A percentile compares a stretch with the other conserved stretches of the same genome.
Conservation (phyloP, 2,888 invertebrate genomes). For the Lasioglossum vierecki region DNA sequence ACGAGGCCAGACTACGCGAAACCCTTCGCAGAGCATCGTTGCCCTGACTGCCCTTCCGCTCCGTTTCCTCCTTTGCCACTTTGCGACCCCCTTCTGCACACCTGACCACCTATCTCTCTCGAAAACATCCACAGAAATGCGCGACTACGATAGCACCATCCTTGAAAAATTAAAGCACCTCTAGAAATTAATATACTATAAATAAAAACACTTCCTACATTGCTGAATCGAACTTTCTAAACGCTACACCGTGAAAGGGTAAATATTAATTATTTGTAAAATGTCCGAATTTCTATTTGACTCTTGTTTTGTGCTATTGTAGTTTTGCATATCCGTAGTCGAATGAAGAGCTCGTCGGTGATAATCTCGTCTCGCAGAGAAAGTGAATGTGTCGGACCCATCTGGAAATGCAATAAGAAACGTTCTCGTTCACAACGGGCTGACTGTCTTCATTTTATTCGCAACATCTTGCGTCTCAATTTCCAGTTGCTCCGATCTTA, state of each 20-base stretch:
- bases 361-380: not conserved
- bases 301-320: not conserved
- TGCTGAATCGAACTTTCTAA: no score
- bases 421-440: not conserved
- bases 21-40: not conserved
- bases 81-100: not conserved
- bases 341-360: not conserved
- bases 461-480: not conserved
- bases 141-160: not conserved
- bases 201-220: no score
- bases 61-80: not conserved
- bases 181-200: no score
- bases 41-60: not conserved
- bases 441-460: not conserved
- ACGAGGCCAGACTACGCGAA: not conserved
- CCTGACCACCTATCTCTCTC: not conserved
- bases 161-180: not conserved
- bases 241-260: no score
- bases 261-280: no score
- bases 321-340: not conserved
- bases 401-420: not conserved
- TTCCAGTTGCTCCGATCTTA: not conserved
- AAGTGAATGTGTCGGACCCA: not conserved
- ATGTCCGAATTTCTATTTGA: no score
- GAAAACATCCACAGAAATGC: not conserved